A percentile compares a stretch with the other conserved stretches of the same genome.
Evolutionary conservation across 2,888 invertebrate genomes (phyloP).

Genomic region (Nomada hirtipes): DNA sequence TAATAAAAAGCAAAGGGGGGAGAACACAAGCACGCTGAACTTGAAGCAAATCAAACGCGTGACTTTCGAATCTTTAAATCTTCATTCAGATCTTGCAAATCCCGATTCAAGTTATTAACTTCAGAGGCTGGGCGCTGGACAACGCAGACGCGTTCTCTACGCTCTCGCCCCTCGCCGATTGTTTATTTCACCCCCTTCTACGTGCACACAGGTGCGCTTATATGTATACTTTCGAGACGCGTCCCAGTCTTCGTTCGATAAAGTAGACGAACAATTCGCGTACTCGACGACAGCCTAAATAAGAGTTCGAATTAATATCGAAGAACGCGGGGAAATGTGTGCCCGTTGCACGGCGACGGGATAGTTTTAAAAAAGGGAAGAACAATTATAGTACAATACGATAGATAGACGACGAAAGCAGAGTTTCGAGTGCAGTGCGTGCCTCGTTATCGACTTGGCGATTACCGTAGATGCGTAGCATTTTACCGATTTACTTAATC

Average conservation of each 20-base stretch:
- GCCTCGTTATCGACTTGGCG: slow-evolving; percentile 63
- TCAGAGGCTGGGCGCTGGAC: background rate
- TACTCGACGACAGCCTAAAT: slow-evolving; percentile 55
- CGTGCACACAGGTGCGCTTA: background rate
- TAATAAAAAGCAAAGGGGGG: background rate
- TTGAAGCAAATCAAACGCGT: background rate
- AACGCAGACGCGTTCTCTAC: slow-evolving; percentile 25
- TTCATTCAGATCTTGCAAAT: background rate
- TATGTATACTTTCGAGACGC: slow-evolving; percentile 9
- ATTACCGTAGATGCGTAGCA: slow-evolving; percentile 56
- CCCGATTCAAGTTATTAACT: background rate
- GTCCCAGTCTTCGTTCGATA: slow-evolving; percentile 19
- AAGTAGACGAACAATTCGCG: slow-evolving; percentile 15
- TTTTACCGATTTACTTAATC: slow-evolving; percentile 55
- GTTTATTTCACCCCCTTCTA: slow-evolving; percentile 24
- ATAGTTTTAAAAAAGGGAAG: slow-evolving; percentile 45
- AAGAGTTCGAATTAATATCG: slow-evolving; percentile 46
- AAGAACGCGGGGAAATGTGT: slow-evolving; percentile 27
- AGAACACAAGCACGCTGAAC: background rate
- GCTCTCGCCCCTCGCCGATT: slow-evolving; percentile 10
- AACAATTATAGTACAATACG: slow-evolving; percentile 60
- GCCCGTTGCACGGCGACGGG: slow-evolving; percentile 40
- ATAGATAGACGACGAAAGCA: slow-evolving; percentile 51
- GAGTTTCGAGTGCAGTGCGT: slow-evolving; percentile 61
- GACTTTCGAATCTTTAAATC: background rate